A percentile compares a stretch with the other conserved stretches of the same genome.
phyloP scores from a whole-genome alignment of 1,140 invertebrate genomes.

The Samia ricini region DNA sequence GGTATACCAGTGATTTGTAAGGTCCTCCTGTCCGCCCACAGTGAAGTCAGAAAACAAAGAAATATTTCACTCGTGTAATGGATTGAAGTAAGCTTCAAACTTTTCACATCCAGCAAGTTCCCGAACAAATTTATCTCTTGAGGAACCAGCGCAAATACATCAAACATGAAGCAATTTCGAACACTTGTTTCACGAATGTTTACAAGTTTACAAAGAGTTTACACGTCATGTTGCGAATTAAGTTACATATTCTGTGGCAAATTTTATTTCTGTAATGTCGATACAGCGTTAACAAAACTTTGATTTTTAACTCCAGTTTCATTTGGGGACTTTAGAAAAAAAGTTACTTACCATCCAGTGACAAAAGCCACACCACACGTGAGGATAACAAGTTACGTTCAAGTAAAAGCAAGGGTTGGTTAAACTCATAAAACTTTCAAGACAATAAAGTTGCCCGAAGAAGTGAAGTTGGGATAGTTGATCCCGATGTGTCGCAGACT shows the following conservation, averaged over 20 bases:
- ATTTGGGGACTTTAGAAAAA: background rate
- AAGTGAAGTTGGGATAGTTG: constrained; percentile 53
- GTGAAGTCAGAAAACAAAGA: constrained; percentile 73
- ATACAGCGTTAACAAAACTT: background rate
- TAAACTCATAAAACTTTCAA: constrained; percentile 54
- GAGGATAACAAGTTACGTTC: constrained; percentile 15
- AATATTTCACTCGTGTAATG: constrained; percentile 77
- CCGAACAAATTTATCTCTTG: constrained; percentile 75
- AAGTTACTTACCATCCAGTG: background rate
- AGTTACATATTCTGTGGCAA: too few relatives aligned
- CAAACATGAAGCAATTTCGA: constrained; percentile 74
- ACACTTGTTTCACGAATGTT: constrained; percentile 71
- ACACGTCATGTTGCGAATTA: too few relatives aligned
- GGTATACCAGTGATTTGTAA: constrained; percentile 67
- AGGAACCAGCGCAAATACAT: constrained; percentile 71
- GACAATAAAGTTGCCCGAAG: constrained; percentile 55
- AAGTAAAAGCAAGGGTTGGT: constrained; percentile 36
- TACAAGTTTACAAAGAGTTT: too few relatives aligned
- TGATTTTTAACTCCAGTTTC: background rate
- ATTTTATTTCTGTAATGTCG: background rate
- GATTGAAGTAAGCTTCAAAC: constrained; percentile 76
- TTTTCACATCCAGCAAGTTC: constrained; percentile 76
- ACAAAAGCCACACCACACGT: constrained; percentile 1
- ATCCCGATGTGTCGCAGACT: constrained; percentile 52
- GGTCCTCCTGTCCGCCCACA: constrained; percentile 46